Conservation (phyloP, 2,888 invertebrate species). For the Agapostemon virescens region DNA sequence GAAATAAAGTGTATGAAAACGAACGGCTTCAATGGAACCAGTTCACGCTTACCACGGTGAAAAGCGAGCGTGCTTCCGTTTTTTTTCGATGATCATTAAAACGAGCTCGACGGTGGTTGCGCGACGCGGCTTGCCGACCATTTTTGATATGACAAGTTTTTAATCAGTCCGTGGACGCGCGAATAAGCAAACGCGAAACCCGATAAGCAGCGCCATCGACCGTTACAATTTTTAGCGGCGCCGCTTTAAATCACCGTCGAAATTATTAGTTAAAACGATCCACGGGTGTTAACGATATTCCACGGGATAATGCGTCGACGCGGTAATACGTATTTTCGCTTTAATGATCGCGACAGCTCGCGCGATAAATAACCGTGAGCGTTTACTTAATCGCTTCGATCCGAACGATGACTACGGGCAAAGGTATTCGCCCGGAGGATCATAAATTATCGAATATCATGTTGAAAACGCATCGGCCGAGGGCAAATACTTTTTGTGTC, state of each 20-base stretch:
- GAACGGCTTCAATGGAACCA: slow-evolving; percentile 1
- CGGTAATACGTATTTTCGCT: slow-evolving; percentile 25
- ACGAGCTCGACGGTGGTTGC: neutral
- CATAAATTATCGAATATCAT: neutral
- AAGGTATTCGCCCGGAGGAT: neutral
- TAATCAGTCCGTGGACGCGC: neutral
- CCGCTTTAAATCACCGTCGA: neutral
- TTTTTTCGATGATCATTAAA: slow-evolving; percentile 15
- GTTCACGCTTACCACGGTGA: neutral
- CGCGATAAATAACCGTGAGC: slow-evolving; percentile 18
- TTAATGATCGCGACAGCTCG: neutral
- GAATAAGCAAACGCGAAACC: slow-evolving; percentile 17
- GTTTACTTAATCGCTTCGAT: neutral
- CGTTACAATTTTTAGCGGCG: slow-evolving; percentile 9
- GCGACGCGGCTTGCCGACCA: neutral
- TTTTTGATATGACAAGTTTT: slow-evolving; percentile 7
- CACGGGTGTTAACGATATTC: neutral
- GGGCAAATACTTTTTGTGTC: neutral
- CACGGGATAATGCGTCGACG: neutral
- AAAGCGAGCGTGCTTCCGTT: neutral
- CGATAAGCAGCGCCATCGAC: neutral
- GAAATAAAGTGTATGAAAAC: neutral
- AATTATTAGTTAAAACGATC: slow-evolving; percentile 26
- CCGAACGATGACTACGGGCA: neutral
- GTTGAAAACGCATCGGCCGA: neutral